These are phyloP conservation scores for Aphidius gifuensis DNA, from an alignment of 1,140 invertebrate genomes.

Conservation along the genomic window DNA sequence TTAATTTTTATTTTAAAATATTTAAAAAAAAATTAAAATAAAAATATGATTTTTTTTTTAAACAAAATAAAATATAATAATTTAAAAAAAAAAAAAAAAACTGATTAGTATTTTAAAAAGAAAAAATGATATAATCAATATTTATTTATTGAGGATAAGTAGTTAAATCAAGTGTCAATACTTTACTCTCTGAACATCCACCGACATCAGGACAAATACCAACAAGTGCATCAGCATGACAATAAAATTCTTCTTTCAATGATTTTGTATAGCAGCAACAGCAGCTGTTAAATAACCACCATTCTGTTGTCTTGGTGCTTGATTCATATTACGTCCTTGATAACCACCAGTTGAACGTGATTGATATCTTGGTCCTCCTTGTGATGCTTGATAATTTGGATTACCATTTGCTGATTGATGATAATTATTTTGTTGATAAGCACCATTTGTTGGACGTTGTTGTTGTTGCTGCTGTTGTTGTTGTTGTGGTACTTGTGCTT, in stretches of 20 bases:
- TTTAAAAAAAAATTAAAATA: too few species aligned
- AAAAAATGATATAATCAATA: slow-evolving; percentile 1
- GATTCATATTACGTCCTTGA: slow-evolving; percentile 30
- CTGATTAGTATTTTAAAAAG: slow-evolving; percentile 14
- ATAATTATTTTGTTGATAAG: slow-evolving; percentile 35
- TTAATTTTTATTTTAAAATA: too few species aligned
- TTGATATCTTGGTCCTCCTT: slow-evolving; percentile 40
- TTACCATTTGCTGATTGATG: slow-evolving; percentile 32
- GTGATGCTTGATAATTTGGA: slow-evolving; percentile 38
- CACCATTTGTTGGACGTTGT: too few species aligned
- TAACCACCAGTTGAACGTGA: slow-evolving; percentile 25
- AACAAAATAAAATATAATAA: too few species aligned
- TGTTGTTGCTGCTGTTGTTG: background rate
- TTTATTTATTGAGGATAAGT: slow-evolving; percentile 46
- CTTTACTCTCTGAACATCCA: slow-evolving; percentile 87
- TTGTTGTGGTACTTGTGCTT: slow-evolving; percentile 21
- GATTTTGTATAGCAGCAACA: too few species aligned
- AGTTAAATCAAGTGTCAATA: slow-evolving; percentile 80
- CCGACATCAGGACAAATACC: slow-evolving; percentile 95
- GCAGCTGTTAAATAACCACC: slow-evolving; percentile 29
- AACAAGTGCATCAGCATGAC: slow-evolving; percentile 94
- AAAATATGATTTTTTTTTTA: too few species aligned
- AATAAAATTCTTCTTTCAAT: slow-evolving; percentile 99
- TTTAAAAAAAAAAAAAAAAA: slow-evolving; percentile 14
- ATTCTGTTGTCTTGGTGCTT: slow-evolving; percentile 34